Percentiles rank a stretch among this genome's conserved stretches.
Conservation (phyloP, 2,113 vertebrate species). For the Passer domesticus region DNA sequence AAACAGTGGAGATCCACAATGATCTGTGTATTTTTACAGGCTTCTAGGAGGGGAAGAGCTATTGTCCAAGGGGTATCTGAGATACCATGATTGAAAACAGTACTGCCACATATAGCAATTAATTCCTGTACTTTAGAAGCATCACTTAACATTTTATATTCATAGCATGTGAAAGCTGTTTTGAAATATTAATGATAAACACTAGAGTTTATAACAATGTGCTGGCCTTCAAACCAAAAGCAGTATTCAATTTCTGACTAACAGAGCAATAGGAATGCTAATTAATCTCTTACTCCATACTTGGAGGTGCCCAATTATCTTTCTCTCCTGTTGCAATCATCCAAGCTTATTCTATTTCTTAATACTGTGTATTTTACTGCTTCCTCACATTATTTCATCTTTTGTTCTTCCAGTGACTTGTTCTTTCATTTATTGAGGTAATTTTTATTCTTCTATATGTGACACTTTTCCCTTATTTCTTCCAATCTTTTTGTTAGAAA, state of each 20-base stretch:
- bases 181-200: background rate
- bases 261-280: background rate
- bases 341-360: background rate
- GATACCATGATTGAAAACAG: background rate
- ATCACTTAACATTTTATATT: background rate
- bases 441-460: background rate
- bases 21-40: background rate
- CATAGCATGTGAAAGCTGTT: background rate
- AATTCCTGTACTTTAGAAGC: background rate
- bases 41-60: background rate
- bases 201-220: background rate
- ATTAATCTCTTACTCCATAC: background rate
- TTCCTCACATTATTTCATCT: background rate
- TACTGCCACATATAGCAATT: background rate
- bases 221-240: background rate
- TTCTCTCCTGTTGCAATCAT: background rate
- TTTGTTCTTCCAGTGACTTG: background rate
- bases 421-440: accelerated
- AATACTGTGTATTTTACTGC: background rate
- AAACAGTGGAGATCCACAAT: background rate
- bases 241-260: background rate
- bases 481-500: background rate
- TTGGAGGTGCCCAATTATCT: background rate
- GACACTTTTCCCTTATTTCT: background rate
- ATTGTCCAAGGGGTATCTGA: background rate